Base-by-base conservation (phyloP, 2,888 invertebrate genomes). In the Hybos culiciformis region DNA sequence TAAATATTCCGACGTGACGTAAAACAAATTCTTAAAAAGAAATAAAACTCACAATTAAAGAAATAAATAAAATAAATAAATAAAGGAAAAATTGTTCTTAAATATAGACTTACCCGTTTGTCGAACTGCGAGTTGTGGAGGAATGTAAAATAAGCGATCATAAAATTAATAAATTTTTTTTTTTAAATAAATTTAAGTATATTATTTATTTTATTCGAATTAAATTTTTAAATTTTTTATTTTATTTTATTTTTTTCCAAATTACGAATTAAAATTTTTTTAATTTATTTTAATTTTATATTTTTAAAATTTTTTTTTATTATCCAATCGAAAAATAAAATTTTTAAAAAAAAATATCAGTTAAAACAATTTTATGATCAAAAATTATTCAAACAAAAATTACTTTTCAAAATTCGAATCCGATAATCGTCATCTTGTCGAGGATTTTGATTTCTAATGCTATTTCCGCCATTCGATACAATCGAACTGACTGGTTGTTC, bases 341-440 rank as follows among this genome's bases (percentile, higher is more conserved):
- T n/a, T n/a, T n/a, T n/a, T n/a, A n/a, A n/a, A n/a, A n/a, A n/a
- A n/a, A n/a, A n/a, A n/a, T n/a, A n/a, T n/a, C n/a, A n/a, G n/a
- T n/a, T n/a, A n/a, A n/a, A n/a, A n/a, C n/a, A n/a, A n/a, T n/a
- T n/a, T n/a, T n/a, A n/a, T n/a, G n/a, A n/a, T 48, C 39, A 44
- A 19, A 44, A 40, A 42, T 23, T 46, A 38, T 38, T 37, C 38
- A 46, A 31, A 19, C 43, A 37, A 26, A 36, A 50, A 48, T 61
- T 59, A 65, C 66, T 62, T 55, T 60, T 62, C 55, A 66, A 55
- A 48, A 66, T 63, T 46, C 66, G 62, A 56, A 60, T 62, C 43
- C 66, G 55, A 53, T 66, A 66, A 47, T 66, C 65, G 54, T 66
- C 66, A 48, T 66, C 66, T 45, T 62, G 62, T 49, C 61, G 62